Base-by-base conservation (phyloP, 1,140 invertebrate species). In the Drosophila parvula region DNA sequence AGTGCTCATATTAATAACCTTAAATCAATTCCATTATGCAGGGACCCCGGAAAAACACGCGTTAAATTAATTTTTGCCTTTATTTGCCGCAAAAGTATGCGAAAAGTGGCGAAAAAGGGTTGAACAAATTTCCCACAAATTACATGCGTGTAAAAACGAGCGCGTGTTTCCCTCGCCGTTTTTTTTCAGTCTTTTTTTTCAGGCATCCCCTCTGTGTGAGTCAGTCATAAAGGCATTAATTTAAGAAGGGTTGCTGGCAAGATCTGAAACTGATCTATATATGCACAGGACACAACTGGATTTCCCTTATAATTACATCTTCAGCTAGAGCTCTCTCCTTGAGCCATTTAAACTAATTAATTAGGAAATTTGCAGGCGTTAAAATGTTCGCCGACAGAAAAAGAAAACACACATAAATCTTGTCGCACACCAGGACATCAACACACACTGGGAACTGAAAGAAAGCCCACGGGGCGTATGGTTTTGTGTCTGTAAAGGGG, bases 31-130 rank as follows among this genome's bases (percentile, higher is more conserved):
- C 88, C 81, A 90, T 86, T 90, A 90, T 81, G 48, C 61, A 48
- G 63, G 38, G 34, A 38, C 45, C 74, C 60, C 53, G 77, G 44
- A 53, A 83, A 86, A 90, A 91, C 89, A 91, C 88, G 89, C 81
- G 84, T 91, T 82, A 85, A 91, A 91, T 91, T 91, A 91, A 91
- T 91, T 91, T 91, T 91, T 71, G 30, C 68, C 67, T 91, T 91
- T 91, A 84, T 89, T 83, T 79, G 64, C 62, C 28, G 28, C 41
- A 55, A 65, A 69, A 62, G 62, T 50, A 70, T 58, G 58, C 47
- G 57, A 71, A 77, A 78, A 65, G 53, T 45, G 67, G 27, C 53
- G 58, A 27, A 80, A 82, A 82, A 74, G 82, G 83, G 67, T 71
- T 77, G 69, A 58, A 62, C 89, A 85, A 82, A 84, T 85, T 82